A percentile compares a stretch with the other conserved stretches of the same genome.
Evolutionary conservation across 1,140 invertebrate genomes (phyloP).

Genomic region (Cyclina sinensis): DNA sequence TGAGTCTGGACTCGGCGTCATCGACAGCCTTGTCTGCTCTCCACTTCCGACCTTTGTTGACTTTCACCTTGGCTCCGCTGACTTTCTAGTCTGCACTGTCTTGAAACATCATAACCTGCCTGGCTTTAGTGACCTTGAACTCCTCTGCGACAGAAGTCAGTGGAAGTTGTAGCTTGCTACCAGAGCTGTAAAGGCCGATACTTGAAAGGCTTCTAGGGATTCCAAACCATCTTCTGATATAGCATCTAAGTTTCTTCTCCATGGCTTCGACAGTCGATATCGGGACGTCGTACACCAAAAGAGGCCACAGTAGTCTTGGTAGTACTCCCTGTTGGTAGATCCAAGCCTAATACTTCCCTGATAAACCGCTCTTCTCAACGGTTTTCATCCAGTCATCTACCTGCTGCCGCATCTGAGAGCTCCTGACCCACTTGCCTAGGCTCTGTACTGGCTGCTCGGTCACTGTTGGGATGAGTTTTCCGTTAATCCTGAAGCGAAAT

Average conservation of each 20-base stretch:
- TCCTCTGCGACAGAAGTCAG: too few relatives aligned
- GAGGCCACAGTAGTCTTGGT: slow-evolving; percentile 50
- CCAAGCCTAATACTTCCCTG: slow-evolving; percentile 68
- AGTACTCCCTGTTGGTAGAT: slow-evolving; percentile 62
- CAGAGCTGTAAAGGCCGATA: too few relatives aligned
- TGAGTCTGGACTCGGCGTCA: too few relatives aligned
- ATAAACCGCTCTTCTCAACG: slow-evolving; percentile 50
- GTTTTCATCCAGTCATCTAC: too few relatives aligned
- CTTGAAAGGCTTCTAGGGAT: slow-evolving; percentile 41
- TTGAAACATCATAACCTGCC: too few relatives aligned
- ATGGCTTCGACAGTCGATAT: slow-evolving; percentile 52
- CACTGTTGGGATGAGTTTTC: slow-evolving; percentile 17
- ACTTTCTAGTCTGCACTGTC: too few relatives aligned
- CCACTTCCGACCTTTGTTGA: too few relatives aligned
- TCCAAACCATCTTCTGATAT: slow-evolving; percentile 46
- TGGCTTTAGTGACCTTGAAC: slow-evolving; percentile 1
- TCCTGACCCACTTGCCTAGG: slow-evolving; percentile 54
- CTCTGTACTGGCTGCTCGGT: too few relatives aligned
- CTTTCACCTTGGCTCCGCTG: too few relatives aligned
- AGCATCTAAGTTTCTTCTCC: slow-evolving; percentile 25
- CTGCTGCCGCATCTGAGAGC: slow-evolving; percentile 2
- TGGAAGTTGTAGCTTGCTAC: too few relatives aligned
- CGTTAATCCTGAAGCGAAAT: neutral
- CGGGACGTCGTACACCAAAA: slow-evolving; percentile 49
- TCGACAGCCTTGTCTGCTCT: too few relatives aligned